These are phyloP conservation scores for Tanypteryx hageni DNA, from an alignment of 2,888 invertebrate species.

Conservation along the genomic window DNA sequence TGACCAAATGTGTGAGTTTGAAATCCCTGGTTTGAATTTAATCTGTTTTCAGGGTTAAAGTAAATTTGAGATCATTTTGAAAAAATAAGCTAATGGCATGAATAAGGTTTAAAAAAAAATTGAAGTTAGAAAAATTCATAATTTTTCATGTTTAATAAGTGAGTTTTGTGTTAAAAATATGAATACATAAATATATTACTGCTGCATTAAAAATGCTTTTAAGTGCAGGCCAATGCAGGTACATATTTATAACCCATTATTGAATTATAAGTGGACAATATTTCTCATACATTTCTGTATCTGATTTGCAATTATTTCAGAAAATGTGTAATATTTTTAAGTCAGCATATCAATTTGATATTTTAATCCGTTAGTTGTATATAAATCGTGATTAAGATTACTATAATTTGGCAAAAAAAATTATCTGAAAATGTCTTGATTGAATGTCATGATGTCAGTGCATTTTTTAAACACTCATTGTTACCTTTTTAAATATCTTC, in stretches of 20 bases:
- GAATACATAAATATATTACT: neutral
- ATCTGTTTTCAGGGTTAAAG: slow-evolving; percentile 41
- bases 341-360: no score
- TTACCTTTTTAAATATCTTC: no score
- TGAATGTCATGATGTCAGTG: no score
- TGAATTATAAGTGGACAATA: neutral
- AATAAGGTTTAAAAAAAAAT: neutral
- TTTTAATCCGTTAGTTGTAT: no score
- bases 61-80: slow-evolving; percentile 39
- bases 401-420: no score
- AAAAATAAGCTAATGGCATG: slow-evolving; percentile 16
- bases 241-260: slow-evolving; percentile 18
- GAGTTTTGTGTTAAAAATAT: neutral
- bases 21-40: slow-evolving; percentile 56
- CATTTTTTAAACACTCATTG: no score
- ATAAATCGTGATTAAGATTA: no score
- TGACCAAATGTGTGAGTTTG: slow-evolving; percentile 61
- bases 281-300: neutral
- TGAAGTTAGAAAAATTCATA: neutral
- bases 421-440: no score
- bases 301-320: no score
- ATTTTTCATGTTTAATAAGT: neutral
- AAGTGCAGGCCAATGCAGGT: slow-evolving; percentile 59
- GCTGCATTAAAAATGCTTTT: neutral
- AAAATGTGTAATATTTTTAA: no score